A percentile compares a stretch with the other conserved stretches of the same genome.
phyloP scores from a whole-genome alignment of 2,888 invertebrate genomes.

The Harpagoxenus sublaevis region DNA sequence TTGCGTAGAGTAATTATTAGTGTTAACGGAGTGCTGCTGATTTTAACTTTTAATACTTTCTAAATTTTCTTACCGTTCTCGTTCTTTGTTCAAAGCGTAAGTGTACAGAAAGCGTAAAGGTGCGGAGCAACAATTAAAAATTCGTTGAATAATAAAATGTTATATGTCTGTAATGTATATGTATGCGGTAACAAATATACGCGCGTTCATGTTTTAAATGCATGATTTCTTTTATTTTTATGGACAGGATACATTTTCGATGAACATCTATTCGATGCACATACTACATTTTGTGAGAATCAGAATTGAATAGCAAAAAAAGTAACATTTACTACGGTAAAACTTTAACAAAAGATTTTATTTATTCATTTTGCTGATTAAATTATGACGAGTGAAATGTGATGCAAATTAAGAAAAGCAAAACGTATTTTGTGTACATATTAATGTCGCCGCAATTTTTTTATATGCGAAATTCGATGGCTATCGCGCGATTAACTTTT shows the following conservation, averaged over 20 bases:
- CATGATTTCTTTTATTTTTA: neutral
- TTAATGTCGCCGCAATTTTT: neutral
- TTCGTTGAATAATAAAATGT: neutral
- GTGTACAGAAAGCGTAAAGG: slow-evolving; percentile 22
- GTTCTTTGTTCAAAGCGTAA: neutral
- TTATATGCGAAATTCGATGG: neutral
- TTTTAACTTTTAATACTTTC: neutral
- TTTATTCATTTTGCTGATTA: neutral
- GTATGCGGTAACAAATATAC: neutral
- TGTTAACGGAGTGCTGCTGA: neutral
- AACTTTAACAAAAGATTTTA: neutral
- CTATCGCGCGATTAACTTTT: neutral
- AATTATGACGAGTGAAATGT: neutral
- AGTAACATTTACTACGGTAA: neutral
- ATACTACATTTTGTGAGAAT: neutral
- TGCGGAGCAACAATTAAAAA: neutral
- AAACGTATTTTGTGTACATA: neutral
- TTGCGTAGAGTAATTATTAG: neutral
- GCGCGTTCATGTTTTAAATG: neutral
- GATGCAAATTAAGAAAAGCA: neutral
- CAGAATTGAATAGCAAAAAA: neutral
- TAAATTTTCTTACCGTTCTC: neutral
- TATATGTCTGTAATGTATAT: neutral
- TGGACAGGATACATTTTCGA: neutral
- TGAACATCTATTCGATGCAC: neutral